Evolutionary conservation across 2,113 vertebrate species (phyloP), one percentile per base, ranked within the genome.

Genomic region (Podarcis cretensis): DNA sequence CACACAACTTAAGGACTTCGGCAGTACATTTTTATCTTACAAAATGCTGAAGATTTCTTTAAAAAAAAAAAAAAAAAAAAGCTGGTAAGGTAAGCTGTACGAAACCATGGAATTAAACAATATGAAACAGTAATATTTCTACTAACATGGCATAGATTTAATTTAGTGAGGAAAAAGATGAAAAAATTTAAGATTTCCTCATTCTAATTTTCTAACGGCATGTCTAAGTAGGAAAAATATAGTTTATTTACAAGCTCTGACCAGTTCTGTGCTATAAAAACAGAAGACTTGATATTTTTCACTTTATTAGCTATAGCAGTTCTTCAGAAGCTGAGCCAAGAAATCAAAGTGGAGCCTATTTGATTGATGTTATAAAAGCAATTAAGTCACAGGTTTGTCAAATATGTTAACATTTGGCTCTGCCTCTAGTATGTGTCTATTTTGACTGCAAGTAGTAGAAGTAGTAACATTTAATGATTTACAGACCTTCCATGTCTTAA

Each of bases 301-400:
- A 95, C 1, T 75, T 96, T 94, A 92, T n/a, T 89, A 94, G 93
- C 91, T 96, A 96, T 94, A 94, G 92, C 89, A 95, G 89, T 93
- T 94, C 93, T 95, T 91, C 83, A 96, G 96, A 97, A 96, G 91
- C 95, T 90, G 93, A 92, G 94, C 95, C 96, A 97, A 96, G 96
- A 95, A 95, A 96, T 92, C 89, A 81, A 96, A 96, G 96, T 89
- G 87, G 95, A 97, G 95, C 94, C 93, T 96, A 93, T 92, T 95
- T 97, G 95, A 96, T 91, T 96, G 96, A 96, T 96, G 95, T 97
- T 97, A 96, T 94, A 95, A 96, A 97, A 97, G 95, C 95, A 97
- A 96, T 97, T 96, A 96, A 96, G 93, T 90, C 94, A 92, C 86
- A 96, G 92, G 95, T 91, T 92, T 96, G 96, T 97, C 96, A 96